Conservation (phyloP, 2,888 invertebrate species). For the Acanthopleura granulata region DNA sequence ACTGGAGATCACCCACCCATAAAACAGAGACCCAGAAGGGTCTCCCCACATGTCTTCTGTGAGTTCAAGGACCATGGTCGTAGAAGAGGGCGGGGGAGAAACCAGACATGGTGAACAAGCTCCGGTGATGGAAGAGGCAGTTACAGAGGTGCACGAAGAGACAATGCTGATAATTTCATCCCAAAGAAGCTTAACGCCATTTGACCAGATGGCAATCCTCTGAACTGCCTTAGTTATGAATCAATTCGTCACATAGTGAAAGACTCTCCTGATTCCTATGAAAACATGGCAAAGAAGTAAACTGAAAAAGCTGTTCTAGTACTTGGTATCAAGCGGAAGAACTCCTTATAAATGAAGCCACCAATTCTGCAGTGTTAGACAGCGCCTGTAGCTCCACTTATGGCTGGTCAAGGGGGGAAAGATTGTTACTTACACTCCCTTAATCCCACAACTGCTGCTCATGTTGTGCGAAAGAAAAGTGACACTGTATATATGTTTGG, state of each 20-base stretch:
- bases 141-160: too few species aligned
- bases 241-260: constrained; percentile 15
- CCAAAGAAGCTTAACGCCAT: constrained; percentile 26
- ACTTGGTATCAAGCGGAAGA: too few species aligned
- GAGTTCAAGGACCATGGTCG: too few species aligned
- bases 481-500: constrained; percentile 25
- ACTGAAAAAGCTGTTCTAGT: too few species aligned
- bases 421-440: constrained; percentile 28
- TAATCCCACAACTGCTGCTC: neutral
- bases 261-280: constrained; percentile 20
- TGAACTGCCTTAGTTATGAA: constrained; percentile 12
- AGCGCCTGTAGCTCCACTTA: constrained; percentile 33
- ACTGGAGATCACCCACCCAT: too few species aligned
- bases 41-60: too few species aligned
- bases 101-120: too few species aligned
- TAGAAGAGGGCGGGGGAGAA: too few species aligned
- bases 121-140: too few species aligned
- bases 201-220: constrained; percentile 28
- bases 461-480: neutral
- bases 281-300: constrained; percentile 20
- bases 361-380: constrained; percentile 32
- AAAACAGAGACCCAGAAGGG: too few species aligned
- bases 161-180: too few species aligned
- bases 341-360: constrained; percentile 30
- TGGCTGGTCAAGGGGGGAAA: constrained; percentile 29